These are phyloP conservation scores for Lytechinus pictus DNA, from an alignment of 35 echinoderm and acorn worm species.

Conservation along the genomic window DNA sequence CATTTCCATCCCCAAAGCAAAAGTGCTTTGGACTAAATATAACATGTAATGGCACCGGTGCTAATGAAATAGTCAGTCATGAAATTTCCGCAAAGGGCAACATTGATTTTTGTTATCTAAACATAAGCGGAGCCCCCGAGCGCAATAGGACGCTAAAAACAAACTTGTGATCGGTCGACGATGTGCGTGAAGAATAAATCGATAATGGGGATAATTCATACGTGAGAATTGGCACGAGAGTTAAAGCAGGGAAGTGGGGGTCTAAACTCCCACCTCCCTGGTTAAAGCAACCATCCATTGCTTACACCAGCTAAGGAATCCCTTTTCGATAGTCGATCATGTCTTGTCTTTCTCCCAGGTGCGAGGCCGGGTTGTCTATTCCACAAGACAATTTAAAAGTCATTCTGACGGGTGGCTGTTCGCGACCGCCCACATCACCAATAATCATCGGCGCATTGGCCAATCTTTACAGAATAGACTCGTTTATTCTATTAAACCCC, in stretches of 20 bases:
- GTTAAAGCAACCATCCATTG: background rate
- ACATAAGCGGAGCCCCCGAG: background rate
- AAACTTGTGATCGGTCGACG: background rate
- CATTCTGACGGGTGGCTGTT: conserved; percentile 8
- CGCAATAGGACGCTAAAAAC: background rate
- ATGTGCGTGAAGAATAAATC: background rate
- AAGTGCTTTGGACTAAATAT: background rate
- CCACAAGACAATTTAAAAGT: background rate
- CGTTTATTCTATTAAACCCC: background rate
- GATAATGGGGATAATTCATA: background rate
- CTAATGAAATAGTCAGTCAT: background rate
- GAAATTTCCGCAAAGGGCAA: background rate
- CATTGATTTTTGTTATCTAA: background rate
- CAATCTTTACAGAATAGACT: background rate
- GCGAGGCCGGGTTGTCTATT: background rate
- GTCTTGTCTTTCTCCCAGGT: background rate
- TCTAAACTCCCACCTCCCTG: too few species aligned
- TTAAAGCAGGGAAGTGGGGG: background rate
- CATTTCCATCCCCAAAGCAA: background rate
- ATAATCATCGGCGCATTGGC: background rate
- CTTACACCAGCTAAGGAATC: background rate
- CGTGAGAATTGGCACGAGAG: background rate
- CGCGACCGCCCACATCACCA: conserved; percentile 14
- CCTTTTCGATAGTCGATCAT: background rate
- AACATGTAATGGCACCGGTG: background rate